Evolutionary conservation across 2,888 invertebrate species (phyloP).

Genomic region (Lasioglossum lativentre): DNA sequence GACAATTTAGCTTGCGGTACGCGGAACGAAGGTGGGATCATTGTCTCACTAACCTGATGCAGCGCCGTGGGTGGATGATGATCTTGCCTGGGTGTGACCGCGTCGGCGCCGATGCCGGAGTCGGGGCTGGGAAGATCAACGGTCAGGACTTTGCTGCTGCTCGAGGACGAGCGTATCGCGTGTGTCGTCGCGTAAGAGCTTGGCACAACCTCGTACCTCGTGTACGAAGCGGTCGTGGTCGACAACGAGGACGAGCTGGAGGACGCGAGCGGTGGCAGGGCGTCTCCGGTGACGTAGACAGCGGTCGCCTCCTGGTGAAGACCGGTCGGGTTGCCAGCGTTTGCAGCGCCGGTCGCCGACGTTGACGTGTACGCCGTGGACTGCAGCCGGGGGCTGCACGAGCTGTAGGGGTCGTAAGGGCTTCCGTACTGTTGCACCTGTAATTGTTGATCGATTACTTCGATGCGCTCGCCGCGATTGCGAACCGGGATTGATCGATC

Average conservation of each 20-base stretch:
- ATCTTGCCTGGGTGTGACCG: slow-evolving; percentile 91
- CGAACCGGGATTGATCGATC: background rate
- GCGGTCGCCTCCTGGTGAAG: slow-evolving; percentile 84
- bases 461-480: background rate
- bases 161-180: slow-evolving; percentile 82
- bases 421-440: slow-evolving; percentile 82
- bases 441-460: slow-evolving; percentile 3
- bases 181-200: slow-evolving; percentile 83
- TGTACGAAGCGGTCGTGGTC: slow-evolving; percentile 82
- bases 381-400: slow-evolving; percentile 82
- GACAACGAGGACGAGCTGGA: slow-evolving; percentile 89
- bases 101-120: slow-evolving; percentile 97
- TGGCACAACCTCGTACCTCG: slow-evolving; percentile 83
- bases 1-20: background rate
- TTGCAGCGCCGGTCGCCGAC: slow-evolving; percentile 69
- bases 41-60: slow-evolving; percentile 89
- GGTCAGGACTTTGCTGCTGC: slow-evolving; percentile 89
- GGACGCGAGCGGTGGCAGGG: slow-evolving; percentile 81
- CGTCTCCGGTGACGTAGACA: slow-evolving; percentile 87
- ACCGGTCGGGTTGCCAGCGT: slow-evolving; percentile 73
- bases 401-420: slow-evolving; percentile 82
- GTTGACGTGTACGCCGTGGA: slow-evolving; percentile 80
- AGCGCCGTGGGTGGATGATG: slow-evolving; percentile 90
- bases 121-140: slow-evolving; percentile 98
- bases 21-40: background rate